A percentile compares a stretch with the other conserved stretches of the same genome.
These are phyloP conservation scores for Seira musarum DNA, from an alignment of 2,888 invertebrate genomes.

Conservation along the genomic window DNA sequence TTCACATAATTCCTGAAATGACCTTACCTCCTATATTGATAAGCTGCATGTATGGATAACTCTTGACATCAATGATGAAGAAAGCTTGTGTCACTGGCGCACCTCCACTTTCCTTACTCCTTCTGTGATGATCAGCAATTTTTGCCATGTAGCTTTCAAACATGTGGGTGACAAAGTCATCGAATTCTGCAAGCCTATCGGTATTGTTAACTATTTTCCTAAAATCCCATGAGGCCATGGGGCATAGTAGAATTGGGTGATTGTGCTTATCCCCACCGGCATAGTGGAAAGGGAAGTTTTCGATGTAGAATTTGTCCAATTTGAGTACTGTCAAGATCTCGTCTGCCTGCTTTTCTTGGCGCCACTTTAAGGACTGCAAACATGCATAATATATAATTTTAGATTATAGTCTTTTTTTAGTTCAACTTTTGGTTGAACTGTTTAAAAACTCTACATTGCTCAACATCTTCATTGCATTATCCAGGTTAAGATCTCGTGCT, in stretches of 20 bases:
- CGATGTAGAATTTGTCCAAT: no score
- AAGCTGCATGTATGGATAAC: slow-evolving; percentile 22
- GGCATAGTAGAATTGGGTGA: neutral
- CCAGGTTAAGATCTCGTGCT: slow-evolving; percentile 31
- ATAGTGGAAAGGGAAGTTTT: no score
- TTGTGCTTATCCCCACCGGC: no score
- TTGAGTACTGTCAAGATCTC: no score
- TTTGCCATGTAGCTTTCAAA: slow-evolving; percentile 1
- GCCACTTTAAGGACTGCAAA: no score
- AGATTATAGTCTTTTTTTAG: no score
- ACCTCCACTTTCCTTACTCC: neutral
- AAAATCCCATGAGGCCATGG: neutral
- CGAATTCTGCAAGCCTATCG: neutral
- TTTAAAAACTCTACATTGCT: no score
- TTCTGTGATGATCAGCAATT: neutral
- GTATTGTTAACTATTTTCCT: slow-evolving; percentile 5
- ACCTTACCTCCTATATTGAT: slow-evolving; percentile 14
- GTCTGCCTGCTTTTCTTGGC: no score
- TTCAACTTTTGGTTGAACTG: no score
- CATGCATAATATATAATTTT: no score
- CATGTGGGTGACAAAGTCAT: slow-evolving; percentile 3
- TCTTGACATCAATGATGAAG: slow-evolving; percentile 20
- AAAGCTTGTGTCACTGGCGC: slow-evolving; percentile 13
- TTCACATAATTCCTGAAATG: no score
- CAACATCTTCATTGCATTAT: slow-evolving; percentile 23